These are phyloP conservation scores for Campylorhamphus procurvoides DNA, from an alignment of 2,113 vertebrate species.

Conservation along the genomic window DNA sequence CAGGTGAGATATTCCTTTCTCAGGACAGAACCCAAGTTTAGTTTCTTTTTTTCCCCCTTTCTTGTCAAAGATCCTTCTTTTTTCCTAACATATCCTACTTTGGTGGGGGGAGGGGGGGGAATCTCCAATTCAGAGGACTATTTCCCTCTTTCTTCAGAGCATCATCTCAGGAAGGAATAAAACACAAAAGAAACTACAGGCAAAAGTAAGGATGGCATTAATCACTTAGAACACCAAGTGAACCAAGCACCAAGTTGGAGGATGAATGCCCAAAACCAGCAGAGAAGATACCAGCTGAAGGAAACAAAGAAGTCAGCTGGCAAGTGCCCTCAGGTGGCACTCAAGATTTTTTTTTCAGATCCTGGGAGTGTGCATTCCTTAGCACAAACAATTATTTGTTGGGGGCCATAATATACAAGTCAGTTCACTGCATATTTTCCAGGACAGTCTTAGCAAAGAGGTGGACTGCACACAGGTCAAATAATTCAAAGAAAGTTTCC, in stretches of 20 bases:
- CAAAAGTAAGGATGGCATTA: background rate
- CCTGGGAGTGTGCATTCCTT: background rate
- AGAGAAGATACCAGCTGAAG: background rate
- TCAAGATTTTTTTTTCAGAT: background rate
- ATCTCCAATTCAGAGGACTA: background rate
- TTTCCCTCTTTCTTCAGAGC: background rate
- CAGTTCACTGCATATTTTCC: background rate
- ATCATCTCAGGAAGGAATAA: background rate
- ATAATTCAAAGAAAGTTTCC: background rate
- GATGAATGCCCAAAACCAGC: background rate
- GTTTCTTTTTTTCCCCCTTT: background rate
- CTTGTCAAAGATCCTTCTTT: background rate
- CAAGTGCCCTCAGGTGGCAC: background rate
- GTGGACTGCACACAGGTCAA: background rate
- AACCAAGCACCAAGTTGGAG: background rate
- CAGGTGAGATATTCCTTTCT: background rate
- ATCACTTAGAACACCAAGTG: background rate
- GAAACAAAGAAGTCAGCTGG: background rate
- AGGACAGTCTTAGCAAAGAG: background rate
- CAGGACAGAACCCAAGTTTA: background rate
- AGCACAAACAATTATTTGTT: background rate
- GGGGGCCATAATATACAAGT: rapidly evolving
- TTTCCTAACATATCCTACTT: background rate
- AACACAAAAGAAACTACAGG: background rate
- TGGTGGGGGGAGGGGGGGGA: too few relatives aligned